These are phyloP conservation scores for Ceyx cyanopectus DNA, from an alignment of 2,113 vertebrate genomes.

Conservation along the genomic window DNA sequence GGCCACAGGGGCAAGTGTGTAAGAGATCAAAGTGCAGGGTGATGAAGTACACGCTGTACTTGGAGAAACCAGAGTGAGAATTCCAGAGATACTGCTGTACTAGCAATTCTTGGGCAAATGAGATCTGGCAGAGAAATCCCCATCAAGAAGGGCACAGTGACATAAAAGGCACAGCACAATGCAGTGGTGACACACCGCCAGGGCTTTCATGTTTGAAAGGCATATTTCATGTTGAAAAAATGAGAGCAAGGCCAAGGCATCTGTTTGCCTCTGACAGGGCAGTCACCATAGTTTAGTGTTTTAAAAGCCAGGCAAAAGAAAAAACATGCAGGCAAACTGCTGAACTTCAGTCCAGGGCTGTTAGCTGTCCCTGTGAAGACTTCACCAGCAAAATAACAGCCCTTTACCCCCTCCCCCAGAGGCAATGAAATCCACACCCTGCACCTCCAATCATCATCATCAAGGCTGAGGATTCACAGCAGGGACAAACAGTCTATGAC, in stretches of 20 bases:
- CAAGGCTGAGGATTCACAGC: background rate
- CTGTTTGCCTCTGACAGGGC: background rate
- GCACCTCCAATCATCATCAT: background rate
- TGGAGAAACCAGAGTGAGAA: background rate
- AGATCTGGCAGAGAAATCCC: slow-evolving; percentile 47
- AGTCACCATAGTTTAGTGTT: background rate
- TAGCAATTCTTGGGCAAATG: slow-evolving; percentile 53
- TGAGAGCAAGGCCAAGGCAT: background rate
- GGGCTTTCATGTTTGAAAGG: slow-evolving; percentile 63
- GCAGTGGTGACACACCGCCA: slow-evolving; percentile 35
- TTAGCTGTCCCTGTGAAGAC: background rate
- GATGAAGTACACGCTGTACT: slow-evolving; percentile 38
- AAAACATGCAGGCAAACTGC: background rate
- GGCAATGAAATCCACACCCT: background rate
- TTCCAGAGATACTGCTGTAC: slow-evolving; percentile 64
- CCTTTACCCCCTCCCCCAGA: background rate
- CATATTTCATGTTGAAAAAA: slow-evolving; percentile 25
- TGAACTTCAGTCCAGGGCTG: background rate
- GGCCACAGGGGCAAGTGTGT: background rate
- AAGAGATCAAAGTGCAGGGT: slow-evolving; percentile 54
- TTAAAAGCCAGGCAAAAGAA: background rate
- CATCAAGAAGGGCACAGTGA: slow-evolving; percentile 62
- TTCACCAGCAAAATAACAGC: background rate
- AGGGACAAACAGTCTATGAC: background rate
- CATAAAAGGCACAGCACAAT: slow-evolving; percentile 62